Evolutionary conservation across 2,797 vertebrate species (phyloP).

Genomic region (Pangasius mekongensis): DNA sequence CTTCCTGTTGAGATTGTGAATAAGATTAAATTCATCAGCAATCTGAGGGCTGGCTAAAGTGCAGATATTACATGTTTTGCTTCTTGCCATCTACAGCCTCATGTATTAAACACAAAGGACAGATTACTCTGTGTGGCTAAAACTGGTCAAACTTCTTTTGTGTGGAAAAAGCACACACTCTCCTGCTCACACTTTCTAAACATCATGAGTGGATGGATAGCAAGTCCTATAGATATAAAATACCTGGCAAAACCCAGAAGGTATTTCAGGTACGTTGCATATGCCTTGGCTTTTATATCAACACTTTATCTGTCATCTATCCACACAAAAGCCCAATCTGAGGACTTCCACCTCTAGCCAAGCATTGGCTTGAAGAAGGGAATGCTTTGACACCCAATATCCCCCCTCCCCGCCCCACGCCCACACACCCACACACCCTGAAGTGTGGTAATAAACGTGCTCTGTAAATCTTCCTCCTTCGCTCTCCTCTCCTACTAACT

Average conservation of each 20-base stretch:
- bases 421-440: constrained; percentile 63
- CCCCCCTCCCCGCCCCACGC: constrained; percentile 5
- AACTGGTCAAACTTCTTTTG: constrained; percentile 69
- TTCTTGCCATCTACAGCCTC: constrained; percentile 66
- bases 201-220: constrained; percentile 13
- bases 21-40: constrained; percentile 68
- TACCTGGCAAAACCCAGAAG: neutral
- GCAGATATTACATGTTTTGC: constrained; percentile 65
- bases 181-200: constrained; percentile 49
- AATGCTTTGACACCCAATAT: constrained; percentile 67
- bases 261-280: constrained; percentile 22
- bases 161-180: constrained; percentile 60
- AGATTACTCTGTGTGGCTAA: constrained; percentile 60
- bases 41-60: constrained; percentile 68
- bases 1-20: constrained; percentile 56
- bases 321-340: constrained; percentile 22
- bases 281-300: neutral
- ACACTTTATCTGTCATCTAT: constrained; percentile 31
- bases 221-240: neutral
- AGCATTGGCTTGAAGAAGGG: constrained; percentile 59
- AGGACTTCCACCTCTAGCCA: constrained; percentile 58
- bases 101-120: constrained; percentile 69
- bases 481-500: constrained; percentile 65
- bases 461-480: constrained; percentile 72
- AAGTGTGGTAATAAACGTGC: constrained; percentile 76